A percentile compares a stretch with the other conserved stretches of the same genome.
Evolutionary conservation across 1,140 invertebrate species (phyloP).

Genomic region (Diorhabda elongata): DNA sequence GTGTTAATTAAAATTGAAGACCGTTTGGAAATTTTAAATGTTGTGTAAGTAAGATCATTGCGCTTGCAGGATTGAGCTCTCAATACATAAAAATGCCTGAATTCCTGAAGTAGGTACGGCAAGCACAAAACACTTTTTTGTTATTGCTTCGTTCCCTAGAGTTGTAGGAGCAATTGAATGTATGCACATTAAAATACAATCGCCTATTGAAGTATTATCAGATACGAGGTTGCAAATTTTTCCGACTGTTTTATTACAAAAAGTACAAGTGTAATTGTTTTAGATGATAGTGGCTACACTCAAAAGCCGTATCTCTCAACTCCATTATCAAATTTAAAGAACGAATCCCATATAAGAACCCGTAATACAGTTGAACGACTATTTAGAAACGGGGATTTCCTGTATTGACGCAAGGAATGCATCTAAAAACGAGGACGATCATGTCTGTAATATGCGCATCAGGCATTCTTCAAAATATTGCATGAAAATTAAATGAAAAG

Average conservation of each 20-base stretch:
- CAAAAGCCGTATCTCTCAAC: slow-evolving; percentile 20
- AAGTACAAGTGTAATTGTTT: slow-evolving; percentile 2
- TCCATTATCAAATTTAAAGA: slow-evolving; percentile 20
- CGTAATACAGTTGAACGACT: slow-evolving; percentile 22
- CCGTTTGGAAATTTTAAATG: too few species aligned
- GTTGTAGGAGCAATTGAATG: neutral
- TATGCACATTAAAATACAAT: neutral
- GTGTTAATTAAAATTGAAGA: too few species aligned
- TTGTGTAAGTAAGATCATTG: too few species aligned
- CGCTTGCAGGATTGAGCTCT: too few species aligned
- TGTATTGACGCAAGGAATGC: slow-evolving; percentile 13
- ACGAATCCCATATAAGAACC: slow-evolving; percentile 9
- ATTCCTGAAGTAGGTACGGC: neutral
- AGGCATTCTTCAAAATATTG: slow-evolving; percentile 13
- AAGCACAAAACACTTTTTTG: neutral
- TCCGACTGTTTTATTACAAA: neutral
- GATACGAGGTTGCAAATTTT: neutral
- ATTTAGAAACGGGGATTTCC: slow-evolving; percentile 11
- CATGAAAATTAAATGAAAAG: slow-evolving; percentile 6
- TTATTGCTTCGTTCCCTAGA: neutral
- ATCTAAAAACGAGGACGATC: slow-evolving; percentile 3
- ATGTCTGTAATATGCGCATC: slow-evolving; percentile 10
- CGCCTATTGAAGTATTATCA: neutral
- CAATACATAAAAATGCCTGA: neutral
- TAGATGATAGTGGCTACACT: slow-evolving; percentile 21